Conservation (phyloP, 2,113 vertebrate genomes). For the Lutjanus erythropterus region DNA sequence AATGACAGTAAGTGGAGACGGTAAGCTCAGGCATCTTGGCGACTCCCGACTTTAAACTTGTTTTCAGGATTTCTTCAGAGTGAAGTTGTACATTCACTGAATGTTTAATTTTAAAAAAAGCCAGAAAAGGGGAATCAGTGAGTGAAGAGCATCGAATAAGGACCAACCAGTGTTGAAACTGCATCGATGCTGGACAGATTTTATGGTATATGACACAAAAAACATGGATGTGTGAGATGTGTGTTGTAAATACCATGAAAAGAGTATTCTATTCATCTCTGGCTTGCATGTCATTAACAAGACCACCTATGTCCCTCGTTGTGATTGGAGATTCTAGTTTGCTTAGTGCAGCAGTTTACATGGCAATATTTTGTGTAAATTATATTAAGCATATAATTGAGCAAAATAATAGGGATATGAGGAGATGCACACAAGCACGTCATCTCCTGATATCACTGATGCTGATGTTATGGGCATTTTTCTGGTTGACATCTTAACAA, state of each 20-base stretch:
- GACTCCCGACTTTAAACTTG: conserved; percentile 1
- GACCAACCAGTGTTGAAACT: background rate
- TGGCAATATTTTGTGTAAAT: background rate
- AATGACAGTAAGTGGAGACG: conserved; percentile 1
- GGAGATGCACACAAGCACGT: too few relatives aligned
- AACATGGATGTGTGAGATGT: background rate
- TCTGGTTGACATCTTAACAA: too few relatives aligned
- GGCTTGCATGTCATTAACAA: background rate
- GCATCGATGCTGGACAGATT: background rate
- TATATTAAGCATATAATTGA: background rate
- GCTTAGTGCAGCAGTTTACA: background rate
- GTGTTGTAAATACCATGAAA: background rate
- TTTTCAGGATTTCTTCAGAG: conserved; percentile 8
- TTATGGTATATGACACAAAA: background rate
- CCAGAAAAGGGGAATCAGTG: background rate
- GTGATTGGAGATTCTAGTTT: too few relatives aligned
- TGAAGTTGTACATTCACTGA: background rate
- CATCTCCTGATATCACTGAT: too few relatives aligned
- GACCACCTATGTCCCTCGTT: background rate
- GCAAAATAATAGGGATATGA: too few relatives aligned
- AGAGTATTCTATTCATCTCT: background rate
- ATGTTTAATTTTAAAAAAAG: conserved; percentile 14
- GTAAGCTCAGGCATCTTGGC: background rate
- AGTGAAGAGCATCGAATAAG: background rate
- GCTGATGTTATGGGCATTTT: too few relatives aligned